Base-by-base conservation (phyloP, 2,797 vertebrate genomes). In the Epinephelus malabaricus region DNA sequence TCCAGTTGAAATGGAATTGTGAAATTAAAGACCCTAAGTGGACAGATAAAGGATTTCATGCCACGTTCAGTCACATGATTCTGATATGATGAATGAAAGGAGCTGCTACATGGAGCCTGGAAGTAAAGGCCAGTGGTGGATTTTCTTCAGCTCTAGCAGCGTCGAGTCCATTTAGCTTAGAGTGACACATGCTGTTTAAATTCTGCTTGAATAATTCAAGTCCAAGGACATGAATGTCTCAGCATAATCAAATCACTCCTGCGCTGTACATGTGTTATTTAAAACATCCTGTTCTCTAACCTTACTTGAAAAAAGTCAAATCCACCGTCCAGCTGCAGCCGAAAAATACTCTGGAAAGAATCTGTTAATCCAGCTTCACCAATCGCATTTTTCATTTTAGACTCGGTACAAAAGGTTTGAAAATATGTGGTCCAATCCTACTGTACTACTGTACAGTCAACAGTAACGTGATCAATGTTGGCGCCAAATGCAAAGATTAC, bases 1-100 rank as follows among this genome's bases (percentile, higher is more conserved):
- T 71, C 79, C 86, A 61, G 88, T 89, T 88, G 76, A 90, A 90
- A 92, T 89, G 71, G 83, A 93, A 95, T 93, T 92, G 91, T 91
- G 91, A 93, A 93, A 93, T 94, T 78, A 91, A 89, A 92, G 83
- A 88, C 46, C 62, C 56, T 56, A 82, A 84, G 86, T 86, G 83
- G 85, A 85, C 80, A 60, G 84, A 89, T 69, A 77, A 79, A 85
- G 66, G 69, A 56, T 85, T 75, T 66, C 66, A 55, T 68, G 58
- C 58, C 73, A 61, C 74, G 19, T 69, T 72, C 65, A 53, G 54
- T 53, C 55, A 40, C 58, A 49, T 19, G 30, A 66, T 65, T 82
- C 64, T 68, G 30, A 83, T 55, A 71, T 55, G 38, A 85, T 64
- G 27, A 68, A 70, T 23, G 61, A 2, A 78, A 53, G 54, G 2